A percentile compares a stretch with the other conserved stretches of the same genome.
phyloP scores from a whole-genome alignment of 2,888 invertebrate species.

The Lucinisca nassula region DNA sequence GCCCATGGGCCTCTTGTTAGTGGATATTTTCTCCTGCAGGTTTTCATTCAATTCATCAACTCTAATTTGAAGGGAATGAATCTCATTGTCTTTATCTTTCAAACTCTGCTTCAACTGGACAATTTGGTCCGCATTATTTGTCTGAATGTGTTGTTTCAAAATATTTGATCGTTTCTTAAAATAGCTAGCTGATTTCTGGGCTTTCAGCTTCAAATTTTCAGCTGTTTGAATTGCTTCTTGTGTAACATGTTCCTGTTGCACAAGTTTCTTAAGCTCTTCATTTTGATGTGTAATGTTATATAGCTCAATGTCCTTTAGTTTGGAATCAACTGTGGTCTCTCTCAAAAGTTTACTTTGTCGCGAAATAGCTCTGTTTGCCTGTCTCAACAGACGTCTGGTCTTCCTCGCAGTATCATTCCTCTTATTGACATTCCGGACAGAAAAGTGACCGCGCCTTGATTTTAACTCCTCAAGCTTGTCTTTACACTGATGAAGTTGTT shows the following conservation, averaged over 20 bases:
- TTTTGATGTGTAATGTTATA: not conserved
- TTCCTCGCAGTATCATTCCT: constrained; percentile 28
- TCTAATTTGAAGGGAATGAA: not conserved
- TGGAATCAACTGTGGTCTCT: not conserved
- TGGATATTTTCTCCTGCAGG: not conserved
- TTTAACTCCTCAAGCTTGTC: not conserved
- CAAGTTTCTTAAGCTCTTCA: not conserved
- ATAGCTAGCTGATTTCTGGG: not conserved
- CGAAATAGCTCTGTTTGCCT: not conserved
- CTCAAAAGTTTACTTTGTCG: not conserved
- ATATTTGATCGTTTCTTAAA: constrained; percentile 4
- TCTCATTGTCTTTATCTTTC: not conserved
- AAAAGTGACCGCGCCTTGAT: constrained; percentile 18
- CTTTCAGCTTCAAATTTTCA: not conserved
- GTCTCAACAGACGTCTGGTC: not conserved
- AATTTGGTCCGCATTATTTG: not conserved
- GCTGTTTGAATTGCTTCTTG: not conserved
- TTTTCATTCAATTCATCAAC: not conserved
- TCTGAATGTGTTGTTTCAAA: not conserved
- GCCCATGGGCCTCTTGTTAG: too few relatives aligned
- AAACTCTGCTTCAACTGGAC: not conserved
- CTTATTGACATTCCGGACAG: constrained; percentile 24
- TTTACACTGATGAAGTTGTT: not conserved
- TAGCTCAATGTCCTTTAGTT: not conserved
- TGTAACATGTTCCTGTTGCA: not conserved